Base-by-base conservation (phyloP, 2,113 vertebrate genomes). In the Noctilio leporinus region DNA sequence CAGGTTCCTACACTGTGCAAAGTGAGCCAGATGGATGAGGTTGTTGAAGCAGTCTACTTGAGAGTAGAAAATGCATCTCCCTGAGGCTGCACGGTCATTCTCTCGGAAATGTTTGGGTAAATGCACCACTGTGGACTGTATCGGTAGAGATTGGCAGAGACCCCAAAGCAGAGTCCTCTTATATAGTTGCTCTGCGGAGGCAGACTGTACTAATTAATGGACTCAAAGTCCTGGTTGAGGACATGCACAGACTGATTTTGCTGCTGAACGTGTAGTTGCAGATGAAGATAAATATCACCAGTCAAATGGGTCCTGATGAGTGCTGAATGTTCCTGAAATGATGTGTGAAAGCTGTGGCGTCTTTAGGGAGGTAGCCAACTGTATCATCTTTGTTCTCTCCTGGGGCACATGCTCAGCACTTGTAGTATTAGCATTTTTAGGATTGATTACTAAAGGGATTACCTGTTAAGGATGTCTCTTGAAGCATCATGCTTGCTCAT, bases 21-120 rank as follows among this genome's bases (percentile, higher is more conserved):
- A 93, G 55, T 72, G 95, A 96, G 76, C 0, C 30, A 96, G 93
- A 97, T 75, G 88, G 95, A 95, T 96, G 95, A 93, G 77, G 55
- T 84, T 33, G 28, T 51, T 69, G 90, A 84, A 69, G 10, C 43
- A 78, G 76, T 92, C 83, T 86, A 7, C 90, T 89, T 92, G 91
- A 81, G 80, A 92, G 70, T 64, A 72, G 96, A 94, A 94, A 96
- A 84, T 89, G 33, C 59, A 38, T 86, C 40, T 95, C 86, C 86
- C 96, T 24, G 65, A 94, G 72, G 91, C 92, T 72, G 38, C 17
- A 40, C 4, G 33, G 49, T 14, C 47, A 87, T 43, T 62, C 10
- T 89, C 49, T 84, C 19, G 40, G 86, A 73, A 70, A 72, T 12
- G 28, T 89, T 89, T 64, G 49, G 51, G 80, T 82, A 84, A 95